phyloP scores from a whole-genome alignment of 2,113 vertebrate species.

The Antechinus stuartii region DNA sequence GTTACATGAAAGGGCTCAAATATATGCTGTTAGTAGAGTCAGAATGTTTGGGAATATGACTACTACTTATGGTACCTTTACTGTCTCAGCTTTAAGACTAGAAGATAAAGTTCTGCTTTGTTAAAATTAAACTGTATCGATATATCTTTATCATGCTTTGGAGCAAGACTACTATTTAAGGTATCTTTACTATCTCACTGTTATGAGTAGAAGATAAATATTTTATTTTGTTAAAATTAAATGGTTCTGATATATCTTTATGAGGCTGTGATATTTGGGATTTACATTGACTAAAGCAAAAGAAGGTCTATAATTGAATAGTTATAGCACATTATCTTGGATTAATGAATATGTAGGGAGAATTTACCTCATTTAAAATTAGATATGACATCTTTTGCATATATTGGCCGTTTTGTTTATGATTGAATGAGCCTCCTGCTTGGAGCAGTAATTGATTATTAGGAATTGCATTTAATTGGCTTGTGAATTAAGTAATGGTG shows the following conservation, averaged over 20 bases:
- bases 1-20: slow-evolving; percentile 33
- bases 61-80: slow-evolving; percentile 50
- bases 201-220: slow-evolving; percentile 24
- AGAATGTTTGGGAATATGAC: slow-evolving; percentile 39
- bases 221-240: slow-evolving; percentile 36
- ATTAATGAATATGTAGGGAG: neutral
- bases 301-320: neutral
- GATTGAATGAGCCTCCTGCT: neutral
- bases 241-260: neutral
- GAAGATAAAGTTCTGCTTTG: slow-evolving; percentile 22
- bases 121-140: slow-evolving; percentile 27
- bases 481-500: neutral
- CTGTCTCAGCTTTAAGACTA: slow-evolving; percentile 15
- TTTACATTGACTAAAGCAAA: slow-evolving; percentile 11
- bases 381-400: neutral
- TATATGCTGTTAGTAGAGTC: slow-evolving; percentile 21
- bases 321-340: neutral
- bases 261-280: neutral
- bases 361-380: neutral
- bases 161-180: slow-evolving; percentile 51
- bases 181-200: slow-evolving; percentile 34
- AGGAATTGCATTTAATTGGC: neutral
- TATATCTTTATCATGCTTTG: slow-evolving; percentile 4
- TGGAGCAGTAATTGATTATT: neutral
- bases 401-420: slow-evolving; percentile 17